A percentile compares a stretch with the other conserved stretches of the same genome.
Conservation (phyloP, 1,140 invertebrate genomes). For the Heterodera carotae region DNA sequence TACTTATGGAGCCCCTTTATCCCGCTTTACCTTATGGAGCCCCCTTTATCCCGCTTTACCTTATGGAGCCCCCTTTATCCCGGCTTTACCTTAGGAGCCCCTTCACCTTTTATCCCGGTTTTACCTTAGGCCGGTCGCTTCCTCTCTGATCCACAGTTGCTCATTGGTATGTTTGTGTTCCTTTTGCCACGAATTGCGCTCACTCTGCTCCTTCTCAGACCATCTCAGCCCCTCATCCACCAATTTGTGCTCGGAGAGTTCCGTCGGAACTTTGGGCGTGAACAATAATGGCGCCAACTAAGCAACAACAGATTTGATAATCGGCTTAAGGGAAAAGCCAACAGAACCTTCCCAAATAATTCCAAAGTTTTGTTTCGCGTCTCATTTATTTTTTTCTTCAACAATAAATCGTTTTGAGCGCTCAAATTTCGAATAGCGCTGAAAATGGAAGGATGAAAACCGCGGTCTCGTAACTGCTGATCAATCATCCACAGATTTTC, state of each 20-base stretch:
- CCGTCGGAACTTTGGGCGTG: background rate
- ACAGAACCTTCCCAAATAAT: conserved; percentile 14
- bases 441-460: conserved; percentile 42
- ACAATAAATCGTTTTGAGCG: background rate
- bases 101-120: background rate
- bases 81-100: background rate
- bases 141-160: background rate
- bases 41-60: too few species aligned
- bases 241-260: conserved; percentile 26
- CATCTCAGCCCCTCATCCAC: conserved; percentile 45
- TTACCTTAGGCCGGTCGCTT: background rate
- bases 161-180: conserved; percentile 26
- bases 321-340: too few species aligned
- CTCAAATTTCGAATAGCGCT: conserved; percentile 42
- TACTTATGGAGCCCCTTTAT: too few species aligned
- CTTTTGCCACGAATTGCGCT: conserved; percentile 3
- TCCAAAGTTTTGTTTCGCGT: background rate
- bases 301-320: conserved; percentile 18
- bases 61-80: too few species aligned
- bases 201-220: conserved; percentile 32
- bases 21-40: too few species aligned
- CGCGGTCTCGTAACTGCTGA: conserved; percentile 29
- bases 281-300: conserved; percentile 21
- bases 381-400: conserved; percentile 6
- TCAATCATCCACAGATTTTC: conserved; percentile 31